A percentile compares a stretch with the other conserved stretches of the same genome.
phyloP scores from a whole-genome alignment of 2,113 vertebrate genomes.

The Chloebia gouldiae region DNA sequence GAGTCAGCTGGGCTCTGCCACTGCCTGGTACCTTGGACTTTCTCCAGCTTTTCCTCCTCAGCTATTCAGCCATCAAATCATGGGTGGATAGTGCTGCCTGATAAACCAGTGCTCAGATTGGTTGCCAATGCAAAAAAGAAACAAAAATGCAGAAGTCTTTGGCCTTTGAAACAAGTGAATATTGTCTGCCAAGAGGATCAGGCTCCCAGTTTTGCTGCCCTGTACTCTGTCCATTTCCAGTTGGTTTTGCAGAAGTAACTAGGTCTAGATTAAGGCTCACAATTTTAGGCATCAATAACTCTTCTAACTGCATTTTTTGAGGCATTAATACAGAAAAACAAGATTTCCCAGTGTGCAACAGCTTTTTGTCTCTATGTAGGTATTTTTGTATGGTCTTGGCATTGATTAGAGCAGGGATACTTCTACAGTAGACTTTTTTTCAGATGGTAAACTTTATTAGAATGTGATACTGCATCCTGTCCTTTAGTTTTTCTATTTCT shows the following conservation, averaged over 20 bases:
- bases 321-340: neutral
- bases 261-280: neutral
- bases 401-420: neutral
- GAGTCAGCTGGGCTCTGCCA: neutral
- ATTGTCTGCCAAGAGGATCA: neutral
- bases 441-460: neutral
- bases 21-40: neutral
- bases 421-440: neutral
- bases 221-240: neutral
- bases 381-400: neutral
- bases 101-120: neutral
- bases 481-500: neutral
- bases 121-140: neutral
- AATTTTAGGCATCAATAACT: neutral
- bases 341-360: neutral
- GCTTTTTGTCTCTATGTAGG: neutral
- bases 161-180: neutral
- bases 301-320: neutral
- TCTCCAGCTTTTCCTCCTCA: neutral
- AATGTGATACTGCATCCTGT: neutral
- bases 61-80: neutral
- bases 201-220: neutral
- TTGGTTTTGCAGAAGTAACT: neutral
- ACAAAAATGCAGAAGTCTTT: neutral
- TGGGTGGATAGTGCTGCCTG: neutral